phyloP scores from a whole-genome alignment of 2,888 invertebrate species.

The Cylindroiulus punctatus region DNA sequence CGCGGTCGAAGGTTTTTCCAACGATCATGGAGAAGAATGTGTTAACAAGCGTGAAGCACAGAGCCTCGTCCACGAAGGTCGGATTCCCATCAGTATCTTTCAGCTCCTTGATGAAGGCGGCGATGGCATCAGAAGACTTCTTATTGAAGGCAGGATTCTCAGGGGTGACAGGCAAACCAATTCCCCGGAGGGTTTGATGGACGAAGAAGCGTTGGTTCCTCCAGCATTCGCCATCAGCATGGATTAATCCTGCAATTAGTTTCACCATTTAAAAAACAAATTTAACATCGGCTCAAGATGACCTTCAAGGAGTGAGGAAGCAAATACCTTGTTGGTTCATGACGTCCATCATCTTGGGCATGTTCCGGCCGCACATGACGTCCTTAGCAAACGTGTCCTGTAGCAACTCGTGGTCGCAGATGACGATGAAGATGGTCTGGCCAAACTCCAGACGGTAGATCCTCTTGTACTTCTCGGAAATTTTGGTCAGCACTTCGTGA shows the following conservation, averaged over 20 bases:
- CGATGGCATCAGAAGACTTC: background rate
- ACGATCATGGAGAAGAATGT: background rate
- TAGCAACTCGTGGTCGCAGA: constrained; percentile 37
- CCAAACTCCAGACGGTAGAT: constrained; percentile 51
- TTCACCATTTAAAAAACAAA: too few species aligned
- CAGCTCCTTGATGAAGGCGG: background rate
- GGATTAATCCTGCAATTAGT: constrained; percentile 76
- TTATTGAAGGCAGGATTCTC: background rate
- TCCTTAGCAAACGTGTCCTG: constrained; percentile 10
- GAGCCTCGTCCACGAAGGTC: background rate
- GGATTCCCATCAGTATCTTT: background rate
- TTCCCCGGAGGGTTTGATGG: constrained; percentile 75
- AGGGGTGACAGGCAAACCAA: constrained; percentile 64
- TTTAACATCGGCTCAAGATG: too few species aligned
- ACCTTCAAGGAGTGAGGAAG: background rate
- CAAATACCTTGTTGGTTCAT: background rate
- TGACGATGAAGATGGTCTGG: constrained; percentile 28
- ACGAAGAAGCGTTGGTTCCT: constrained; percentile 83
- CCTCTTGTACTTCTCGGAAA: constrained; percentile 76
- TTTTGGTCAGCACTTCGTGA: constrained; percentile 69
- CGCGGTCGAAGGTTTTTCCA: background rate
- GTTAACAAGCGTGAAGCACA: background rate
- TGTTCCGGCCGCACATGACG: background rate
- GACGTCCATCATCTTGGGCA: background rate
- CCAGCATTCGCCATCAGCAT: constrained; percentile 84